These are phyloP conservation scores for Taeniopygia guttata DNA, from an alignment of 2,797 vertebrate species.

Conservation along the genomic window DNA sequence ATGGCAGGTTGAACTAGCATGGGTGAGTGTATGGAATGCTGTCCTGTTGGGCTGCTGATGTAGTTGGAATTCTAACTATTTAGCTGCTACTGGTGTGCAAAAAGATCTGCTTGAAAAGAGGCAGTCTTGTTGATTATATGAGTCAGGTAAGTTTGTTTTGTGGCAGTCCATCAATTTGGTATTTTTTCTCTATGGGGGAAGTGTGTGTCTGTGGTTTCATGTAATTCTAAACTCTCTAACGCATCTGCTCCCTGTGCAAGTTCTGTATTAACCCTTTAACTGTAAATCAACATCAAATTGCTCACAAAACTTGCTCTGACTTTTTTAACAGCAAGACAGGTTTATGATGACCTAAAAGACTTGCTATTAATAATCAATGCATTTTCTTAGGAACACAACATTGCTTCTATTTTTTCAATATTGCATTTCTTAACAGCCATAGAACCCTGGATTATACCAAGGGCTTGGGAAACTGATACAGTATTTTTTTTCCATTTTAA, in stretches of 20 bases:
- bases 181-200: neutral
- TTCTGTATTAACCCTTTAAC: neutral
- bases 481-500: neutral
- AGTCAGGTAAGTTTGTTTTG: neutral
- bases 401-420: neutral
- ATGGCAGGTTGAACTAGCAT: neutral
- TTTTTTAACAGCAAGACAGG: neutral
- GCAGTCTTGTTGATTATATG: neutral
- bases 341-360: neutral
- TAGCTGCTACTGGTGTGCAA: neutral
- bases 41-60: neutral
- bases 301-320: neutral
- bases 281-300: neutral
- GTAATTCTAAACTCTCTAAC: neutral
- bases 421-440: neutral
- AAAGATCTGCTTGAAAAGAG: neutral
- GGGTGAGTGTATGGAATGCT: neutral
- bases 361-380: neutral
- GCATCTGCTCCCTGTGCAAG: neutral
- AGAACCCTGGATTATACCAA: neutral
- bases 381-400: neutral
- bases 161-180: neutral
- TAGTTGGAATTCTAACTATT: constrained; percentile 3
- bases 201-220: neutral
- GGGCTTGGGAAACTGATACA: neutral